phyloP scores from a whole-genome alignment of 2,113 vertebrate genomes.

The Eublepharis macularius region DNA sequence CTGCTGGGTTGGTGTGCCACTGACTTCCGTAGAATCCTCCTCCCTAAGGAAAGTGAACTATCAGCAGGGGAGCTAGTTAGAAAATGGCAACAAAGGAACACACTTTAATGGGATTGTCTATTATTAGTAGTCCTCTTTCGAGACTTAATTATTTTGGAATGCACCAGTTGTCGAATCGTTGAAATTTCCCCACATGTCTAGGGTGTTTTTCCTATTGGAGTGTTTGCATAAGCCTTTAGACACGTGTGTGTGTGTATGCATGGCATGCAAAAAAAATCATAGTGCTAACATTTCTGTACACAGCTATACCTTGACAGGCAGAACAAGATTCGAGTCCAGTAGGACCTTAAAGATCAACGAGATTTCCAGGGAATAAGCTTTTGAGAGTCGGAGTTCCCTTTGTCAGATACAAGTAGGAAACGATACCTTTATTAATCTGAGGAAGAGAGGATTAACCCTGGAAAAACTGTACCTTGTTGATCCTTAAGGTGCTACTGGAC shows the following conservation, averaged over 20 bases:
- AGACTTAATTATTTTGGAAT: slow-evolving; percentile 12
- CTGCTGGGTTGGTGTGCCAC: neutral
- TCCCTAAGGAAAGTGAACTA: neutral
- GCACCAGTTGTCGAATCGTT: neutral
- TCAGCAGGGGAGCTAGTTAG: neutral
- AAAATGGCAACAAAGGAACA: accelerated
- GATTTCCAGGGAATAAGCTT: too few relatives aligned
- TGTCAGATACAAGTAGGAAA: too few relatives aligned
- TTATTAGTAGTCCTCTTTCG: neutral
- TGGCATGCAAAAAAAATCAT: neutral
- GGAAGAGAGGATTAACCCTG: too few relatives aligned
- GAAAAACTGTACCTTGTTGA: too few relatives aligned
- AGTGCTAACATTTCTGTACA: neutral
- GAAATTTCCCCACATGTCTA: neutral
- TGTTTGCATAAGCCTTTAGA: neutral
- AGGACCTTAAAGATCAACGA: too few relatives aligned
- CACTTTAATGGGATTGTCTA: neutral
- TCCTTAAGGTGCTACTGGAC: too few relatives aligned
- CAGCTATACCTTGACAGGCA: neutral
- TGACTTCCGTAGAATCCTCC: neutral
- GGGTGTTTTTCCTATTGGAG: neutral
- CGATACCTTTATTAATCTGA: too few relatives aligned
- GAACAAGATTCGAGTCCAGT: too few relatives aligned
- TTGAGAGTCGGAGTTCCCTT: too few relatives aligned
- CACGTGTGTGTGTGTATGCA: too few relatives aligned